Base-by-base conservation (phyloP, 2,888 invertebrate species). In the Metacarcinus magister region DNA sequence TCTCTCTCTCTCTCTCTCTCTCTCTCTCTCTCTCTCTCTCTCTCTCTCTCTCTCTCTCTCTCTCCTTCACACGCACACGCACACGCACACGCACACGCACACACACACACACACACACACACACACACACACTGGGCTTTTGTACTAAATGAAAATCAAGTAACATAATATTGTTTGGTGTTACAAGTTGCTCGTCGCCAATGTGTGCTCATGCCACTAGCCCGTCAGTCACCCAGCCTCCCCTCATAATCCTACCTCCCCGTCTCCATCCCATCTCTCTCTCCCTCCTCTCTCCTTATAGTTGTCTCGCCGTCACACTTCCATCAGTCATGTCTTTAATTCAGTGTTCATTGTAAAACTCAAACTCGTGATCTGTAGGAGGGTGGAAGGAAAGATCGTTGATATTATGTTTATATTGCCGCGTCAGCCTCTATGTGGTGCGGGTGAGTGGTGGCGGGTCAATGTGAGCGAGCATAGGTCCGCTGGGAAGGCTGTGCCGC, bases 11-110 rank as follows among this genome's bases (percentile, higher is more conserved):
- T 44, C 44, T 91, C 44, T 91, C 28, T 44, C 44, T 91, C 44
- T 44, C 44, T 43, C 91, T 43, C 39, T 43, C 91, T 43, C 91
- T 91, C 91, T 43, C 91, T 91, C 91, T 91, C 91, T 43, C 92
- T 46, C 32, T 10, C 48, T 28, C 92, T 48, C n/a, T 46, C 54
- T n/a, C n/a, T 32, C 92, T 23, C n/a, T n/a, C n/a, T n/a, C n/a
- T n/a, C n/a, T n/a, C n/a, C n/a, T n/a, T n/a, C n/a, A 7, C 7
- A n/a, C 44, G 8, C 19, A 23, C n/a, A n/a, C n/a, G n/a, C n/a
- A n/a, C n/a, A n/a, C n/a, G n/a, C n/a, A n/a, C n/a, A n/a, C n/a
- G n/a, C n/a, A n/a, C n/a, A n/a, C n/a, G n/a, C n/a, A 44, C 91
- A 39, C 44, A 44, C 91, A 19, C 91, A 46, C 48, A 28, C 23